phyloP scores from a whole-genome alignment of 2,888 invertebrate species.

The Drosophila macrospina region DNA sequence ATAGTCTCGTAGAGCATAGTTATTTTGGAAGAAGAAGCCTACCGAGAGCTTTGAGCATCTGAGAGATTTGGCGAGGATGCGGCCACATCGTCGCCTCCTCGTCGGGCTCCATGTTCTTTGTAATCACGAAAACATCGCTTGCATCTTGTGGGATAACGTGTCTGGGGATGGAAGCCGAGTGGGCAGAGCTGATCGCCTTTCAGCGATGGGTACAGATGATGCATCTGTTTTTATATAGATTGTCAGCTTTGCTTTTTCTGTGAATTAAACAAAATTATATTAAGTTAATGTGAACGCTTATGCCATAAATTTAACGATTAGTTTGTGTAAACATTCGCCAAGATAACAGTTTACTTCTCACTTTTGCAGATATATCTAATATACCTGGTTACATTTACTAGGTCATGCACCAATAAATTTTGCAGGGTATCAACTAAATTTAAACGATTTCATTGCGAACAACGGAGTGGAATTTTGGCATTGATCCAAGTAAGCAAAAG shows the following conservation, averaged over 20 bases:
- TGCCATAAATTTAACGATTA: background rate
- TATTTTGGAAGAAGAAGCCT: slow-evolving; percentile 28
- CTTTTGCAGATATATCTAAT: background rate
- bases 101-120: slow-evolving; percentile 93
- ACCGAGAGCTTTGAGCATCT: slow-evolving; percentile 88
- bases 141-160: slow-evolving; percentile 96
- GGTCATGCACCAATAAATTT: slow-evolving; percentile 33
- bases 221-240: slow-evolving; percentile 81
- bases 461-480: slow-evolving; percentile 72
- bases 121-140: slow-evolving; percentile 97
- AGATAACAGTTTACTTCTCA: too few species aligned
- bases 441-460: slow-evolving; percentile 45
- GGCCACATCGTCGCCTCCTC: slow-evolving; percentile 90
- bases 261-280: slow-evolving; percentile 5
- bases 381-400: slow-evolving; percentile 8
- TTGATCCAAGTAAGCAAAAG: slow-evolving; percentile 65
- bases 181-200: slow-evolving; percentile 96
- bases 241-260: slow-evolving; percentile 71
- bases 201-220: slow-evolving; percentile 86
- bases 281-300: background rate
- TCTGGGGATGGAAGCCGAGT: slow-evolving; percentile 97
- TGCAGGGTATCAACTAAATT: slow-evolving; percentile 60
- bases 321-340: too few species aligned
- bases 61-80: slow-evolving; percentile 93
- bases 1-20: background rate